Base-by-base conservation (phyloP, 2,797 vertebrate genomes). In the Parambassis ranga region DNA sequence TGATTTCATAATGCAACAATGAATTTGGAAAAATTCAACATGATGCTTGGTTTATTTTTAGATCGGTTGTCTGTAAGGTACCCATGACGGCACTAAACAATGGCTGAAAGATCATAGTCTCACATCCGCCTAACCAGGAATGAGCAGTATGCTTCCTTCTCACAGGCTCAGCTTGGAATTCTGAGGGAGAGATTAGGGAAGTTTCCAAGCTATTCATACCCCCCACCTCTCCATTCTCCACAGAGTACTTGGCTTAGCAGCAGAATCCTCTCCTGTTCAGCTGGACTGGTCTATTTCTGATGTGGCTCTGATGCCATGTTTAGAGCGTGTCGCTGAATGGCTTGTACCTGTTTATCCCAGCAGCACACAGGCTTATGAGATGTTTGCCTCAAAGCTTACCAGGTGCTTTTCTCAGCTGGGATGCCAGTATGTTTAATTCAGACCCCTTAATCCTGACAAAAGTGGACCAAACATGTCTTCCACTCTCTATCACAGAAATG, bases 331-430 rank as follows among this genome's bases (percentile, higher is more conserved):
- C 86, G 75, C 65, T 81, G 87, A 90, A 91, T 91, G 83, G 77
- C 73, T 87, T 81, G 77, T 92, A 91, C 90, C 88, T 90, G 89
- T 92, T 92, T 91, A 92, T 91, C 89, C 87, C 85, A 61, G 63
- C 78, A 82, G 83, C 87, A 87, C 74, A 81, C 80, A 59, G 76
- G 86, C 84, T 91, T 92, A 91, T 70, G 78, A 81, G 79, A 88
- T 84, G 83, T 87, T 90, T 91, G 85, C 82, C 83, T 85, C 79
- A 27, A 79, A 90, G 90, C 86, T 90, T 90, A 90, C 79, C 77
- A 68, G 80, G 71, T 81, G 78, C 85, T 89, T 87, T 87, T 83
- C 77, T 82, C 83, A 82, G 86, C 83, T 81, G 78, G 79, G 86
- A 73, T 63, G 77, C 51, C 76, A 36, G 65, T 79, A 75, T 88